Evolutionary conservation across 2,113 vertebrate species (phyloP).

Genomic region (Megalops atlanticus): DNA sequence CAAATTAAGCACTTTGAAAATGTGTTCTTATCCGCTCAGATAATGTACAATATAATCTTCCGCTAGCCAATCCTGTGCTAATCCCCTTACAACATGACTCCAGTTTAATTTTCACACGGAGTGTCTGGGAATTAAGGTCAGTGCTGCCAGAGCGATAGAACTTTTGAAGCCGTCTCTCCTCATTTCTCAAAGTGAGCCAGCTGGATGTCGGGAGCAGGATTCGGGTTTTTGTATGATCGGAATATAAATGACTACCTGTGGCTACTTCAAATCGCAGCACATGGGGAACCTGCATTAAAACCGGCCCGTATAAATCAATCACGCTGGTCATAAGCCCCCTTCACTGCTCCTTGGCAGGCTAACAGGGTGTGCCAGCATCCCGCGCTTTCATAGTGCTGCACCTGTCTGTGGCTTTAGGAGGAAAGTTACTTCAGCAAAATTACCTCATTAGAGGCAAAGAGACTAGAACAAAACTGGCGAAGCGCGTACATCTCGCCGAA

Average conservation of each 20-base stretch:
- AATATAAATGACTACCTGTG: neutral
- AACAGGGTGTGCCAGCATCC: neutral
- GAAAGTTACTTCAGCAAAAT: no score
- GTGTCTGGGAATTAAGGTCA: slow-evolving; percentile 32
- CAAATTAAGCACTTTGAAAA: slow-evolving; percentile 50
- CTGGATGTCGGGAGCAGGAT: neutral
- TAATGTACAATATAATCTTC: slow-evolving; percentile 55
- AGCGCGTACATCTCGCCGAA: neutral
- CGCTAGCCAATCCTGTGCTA: slow-evolving; percentile 38
- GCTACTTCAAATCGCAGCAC: neutral
- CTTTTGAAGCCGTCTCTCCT: neutral
- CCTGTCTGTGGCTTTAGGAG: neutral
- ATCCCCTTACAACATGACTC: slow-evolving; percentile 48
- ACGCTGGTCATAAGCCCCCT: neutral
- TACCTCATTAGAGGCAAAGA: neutral
- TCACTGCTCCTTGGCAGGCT: no score
- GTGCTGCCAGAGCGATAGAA: neutral
- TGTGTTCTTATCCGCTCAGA: slow-evolving; percentile 40
- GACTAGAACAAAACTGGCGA: neutral
- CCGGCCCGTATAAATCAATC: neutral
- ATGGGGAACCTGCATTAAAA: neutral
- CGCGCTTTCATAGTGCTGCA: neutral
- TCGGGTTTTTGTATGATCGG: neutral
- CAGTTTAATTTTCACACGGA: slow-evolving; percentile 40
- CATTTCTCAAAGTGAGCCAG: neutral